These are phyloP conservation scores for Oxyruncus cristatus DNA, from an alignment of 2,113 vertebrate species.

Conservation along the genomic window DNA sequence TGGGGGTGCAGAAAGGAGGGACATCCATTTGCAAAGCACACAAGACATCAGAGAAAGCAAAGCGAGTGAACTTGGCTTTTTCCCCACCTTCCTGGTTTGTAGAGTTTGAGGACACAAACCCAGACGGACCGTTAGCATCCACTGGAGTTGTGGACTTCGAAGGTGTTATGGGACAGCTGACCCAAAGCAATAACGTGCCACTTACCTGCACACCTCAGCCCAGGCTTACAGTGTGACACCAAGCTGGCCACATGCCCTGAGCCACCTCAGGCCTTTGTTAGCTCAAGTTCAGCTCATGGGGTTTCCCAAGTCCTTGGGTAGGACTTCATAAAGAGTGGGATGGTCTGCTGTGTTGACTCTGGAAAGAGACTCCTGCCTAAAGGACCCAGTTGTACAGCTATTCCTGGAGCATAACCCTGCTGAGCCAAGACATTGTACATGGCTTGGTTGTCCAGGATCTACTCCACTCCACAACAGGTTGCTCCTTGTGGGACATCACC, in stretches of 20 bases:
- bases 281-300: background rate
- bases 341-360: background rate
- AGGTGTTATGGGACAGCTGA: background rate
- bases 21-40: background rate
- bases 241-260: background rate
- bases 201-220: background rate
- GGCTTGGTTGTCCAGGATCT: background rate
- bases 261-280: background rate
- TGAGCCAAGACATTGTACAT: rapidly evolving
- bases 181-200: background rate
- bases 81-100: background rate
- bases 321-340: background rate
- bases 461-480: background rate
- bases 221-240: background rate
- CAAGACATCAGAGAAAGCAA: background rate
- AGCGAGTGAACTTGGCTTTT: background rate
- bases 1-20: background rate
- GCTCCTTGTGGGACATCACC: slow-evolving; percentile 46
- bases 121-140: background rate
- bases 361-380: background rate
- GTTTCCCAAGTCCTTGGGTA: background rate
- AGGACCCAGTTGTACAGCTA: background rate
- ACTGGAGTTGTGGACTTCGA: background rate
- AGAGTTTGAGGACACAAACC: background rate
- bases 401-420: background rate